A percentile compares a stretch with the other conserved stretches of the same genome.
phyloP scores from a whole-genome alignment of 2,888 invertebrate genomes.

The Epiblema foenella region DNA sequence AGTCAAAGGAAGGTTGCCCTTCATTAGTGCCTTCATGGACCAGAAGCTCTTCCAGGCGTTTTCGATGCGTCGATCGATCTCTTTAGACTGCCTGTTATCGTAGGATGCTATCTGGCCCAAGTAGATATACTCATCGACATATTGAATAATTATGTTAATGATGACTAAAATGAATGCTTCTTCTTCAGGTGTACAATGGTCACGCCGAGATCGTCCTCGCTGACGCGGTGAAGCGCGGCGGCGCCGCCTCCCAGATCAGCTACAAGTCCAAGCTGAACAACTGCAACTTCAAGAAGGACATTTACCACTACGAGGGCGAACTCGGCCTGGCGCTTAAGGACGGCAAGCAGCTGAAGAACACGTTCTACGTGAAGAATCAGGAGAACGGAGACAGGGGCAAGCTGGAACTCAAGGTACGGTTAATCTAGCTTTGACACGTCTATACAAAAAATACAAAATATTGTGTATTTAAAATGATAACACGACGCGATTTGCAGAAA shows the following conservation, averaged over 20 bases:
- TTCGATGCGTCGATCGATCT: no score
- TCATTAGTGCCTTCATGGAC: no score
- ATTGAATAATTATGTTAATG: neutral
- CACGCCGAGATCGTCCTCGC: conserved; percentile 62
- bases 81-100: no score
- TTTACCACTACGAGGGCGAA: conserved; percentile 68
- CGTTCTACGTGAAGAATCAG: conserved; percentile 62
- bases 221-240: conserved; percentile 71
- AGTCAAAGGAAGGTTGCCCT: no score
- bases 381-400: conserved; percentile 65
- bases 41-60: no score
- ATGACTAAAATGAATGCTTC: neutral
- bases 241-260: conserved; percentile 63
- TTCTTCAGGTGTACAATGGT: conserved; percentile 64
- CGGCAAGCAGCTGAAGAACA: conserved; percentile 67
- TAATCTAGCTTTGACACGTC: neutral
- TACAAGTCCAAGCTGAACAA: conserved; percentile 68
- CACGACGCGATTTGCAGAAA: no score
- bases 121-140: no score
- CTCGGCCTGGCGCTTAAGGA: conserved; percentile 67
- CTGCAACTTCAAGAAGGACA: conserved; percentile 62
- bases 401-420: conserved; percentile 67
- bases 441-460: no score
- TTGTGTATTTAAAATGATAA: no score
- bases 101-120: no score